Base-by-base conservation (phyloP, 2,888 invertebrate species). In the Crioceris asparagi region DNA sequence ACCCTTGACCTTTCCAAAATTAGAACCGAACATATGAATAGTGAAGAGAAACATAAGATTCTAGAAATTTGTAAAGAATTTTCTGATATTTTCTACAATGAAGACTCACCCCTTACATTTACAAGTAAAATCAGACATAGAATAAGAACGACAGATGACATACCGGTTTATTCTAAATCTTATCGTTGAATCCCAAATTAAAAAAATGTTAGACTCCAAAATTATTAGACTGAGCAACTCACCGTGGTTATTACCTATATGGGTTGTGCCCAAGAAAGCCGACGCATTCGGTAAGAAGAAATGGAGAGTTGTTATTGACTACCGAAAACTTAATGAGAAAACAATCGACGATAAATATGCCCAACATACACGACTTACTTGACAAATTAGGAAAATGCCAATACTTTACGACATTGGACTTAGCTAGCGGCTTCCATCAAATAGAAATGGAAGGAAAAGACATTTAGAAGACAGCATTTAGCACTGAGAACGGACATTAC, bases 151-250 rank as follows among this genome's bases (percentile, higher is more conserved):
- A 36, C 29, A 16, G 40, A 43, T 32, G 40, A 42, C 36, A 35
- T 35, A 11, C 36, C 45, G 3, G 17, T 46, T 21, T 17, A 35
- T 29, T 35, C 49, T 0, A 51, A 50, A 42, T 39, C 45, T 12
- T 43, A 51, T 45, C 18, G 52, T 18, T 49, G 3, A 41, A 18
- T 36, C 16, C 11, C 53, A 57, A 42, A 52, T 51, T 26, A 19
- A 35, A 10, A 36, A 49, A 34, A 44, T 44, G 43, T 36, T 51
- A 1, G 41, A 50, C 34, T 18, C 35, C 19, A 15, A 36, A 35
- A 43, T 42, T 11, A 38, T 45, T 41, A 11, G 39, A 44, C 45
- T 41, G n/a, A 40, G 39, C 5, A 18, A 36, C 31, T 41, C 42
- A 3, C 44, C 52, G 16, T 50, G 48, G 49, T 38, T 35, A 2